These are phyloP conservation scores for Limnephilus auricula DNA, from an alignment of 2,888 invertebrate genomes.

Conservation along the genomic window DNA sequence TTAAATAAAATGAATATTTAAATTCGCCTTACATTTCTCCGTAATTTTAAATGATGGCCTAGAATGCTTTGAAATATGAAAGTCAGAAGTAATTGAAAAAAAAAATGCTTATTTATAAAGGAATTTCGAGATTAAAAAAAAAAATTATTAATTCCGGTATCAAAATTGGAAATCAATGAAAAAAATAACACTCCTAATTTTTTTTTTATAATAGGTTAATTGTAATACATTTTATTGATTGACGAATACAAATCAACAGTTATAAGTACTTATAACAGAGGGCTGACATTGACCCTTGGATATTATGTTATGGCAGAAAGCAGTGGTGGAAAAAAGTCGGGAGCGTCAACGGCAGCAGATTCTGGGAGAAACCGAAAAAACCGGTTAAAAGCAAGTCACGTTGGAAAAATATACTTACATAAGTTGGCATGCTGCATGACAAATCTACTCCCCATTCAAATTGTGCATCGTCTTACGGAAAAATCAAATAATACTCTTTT, in stretches of 20 bases:
- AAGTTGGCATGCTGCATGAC: background rate
- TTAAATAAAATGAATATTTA: too few species aligned
- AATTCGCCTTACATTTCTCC: too few species aligned
- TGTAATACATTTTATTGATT: background rate
- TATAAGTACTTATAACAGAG: background rate
- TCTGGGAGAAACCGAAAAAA: background rate
- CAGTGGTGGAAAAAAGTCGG: background rate
- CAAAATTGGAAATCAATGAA: background rate
- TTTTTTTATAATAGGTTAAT: background rate
- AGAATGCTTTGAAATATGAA: too few species aligned
- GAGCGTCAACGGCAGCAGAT: background rate
- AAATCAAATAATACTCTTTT: too few species aligned
- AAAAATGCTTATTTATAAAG: background rate
- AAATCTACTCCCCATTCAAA: too few species aligned
- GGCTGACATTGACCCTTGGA: background rate
- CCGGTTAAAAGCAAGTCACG: background rate
- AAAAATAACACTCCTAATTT: background rate
- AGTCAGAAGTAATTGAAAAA: too few species aligned
- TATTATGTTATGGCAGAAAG: background rate
- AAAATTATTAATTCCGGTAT: background rate
- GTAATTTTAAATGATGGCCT: too few species aligned
- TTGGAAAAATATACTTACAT: background rate
- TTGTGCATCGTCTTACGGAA: too few species aligned
- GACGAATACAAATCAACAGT: background rate
- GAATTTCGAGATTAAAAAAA: too few species aligned